Percentiles rank a stretch among this genome's conserved stretches.
Evolutionary conservation across 1,140 invertebrate species (phyloP).

Genomic region (Eriocheir sinensis): DNA sequence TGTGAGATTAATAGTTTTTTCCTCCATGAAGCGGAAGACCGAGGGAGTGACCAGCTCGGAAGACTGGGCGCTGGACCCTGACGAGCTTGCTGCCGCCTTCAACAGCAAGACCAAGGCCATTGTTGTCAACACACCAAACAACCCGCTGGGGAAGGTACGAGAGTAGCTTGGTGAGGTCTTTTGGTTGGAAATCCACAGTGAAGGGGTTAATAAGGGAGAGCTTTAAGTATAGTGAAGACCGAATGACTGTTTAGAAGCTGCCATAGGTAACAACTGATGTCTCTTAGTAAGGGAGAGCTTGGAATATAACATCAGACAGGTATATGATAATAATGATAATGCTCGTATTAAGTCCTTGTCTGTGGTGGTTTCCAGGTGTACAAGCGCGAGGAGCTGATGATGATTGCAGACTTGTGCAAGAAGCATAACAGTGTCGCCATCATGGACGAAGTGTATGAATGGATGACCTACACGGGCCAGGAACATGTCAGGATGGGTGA

Average conservation of each 20-base stretch:
- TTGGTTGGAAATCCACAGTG: too few species aligned
- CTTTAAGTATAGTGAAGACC: too few species aligned
- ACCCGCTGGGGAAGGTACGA: slow-evolving; percentile 96
- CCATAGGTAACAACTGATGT: too few species aligned
- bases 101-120: slow-evolving; percentile 96
- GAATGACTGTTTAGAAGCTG: too few species aligned
- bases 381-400: slow-evolving; percentile 84
- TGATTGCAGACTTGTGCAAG: slow-evolving; percentile 93
- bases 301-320: too few species aligned
- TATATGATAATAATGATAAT: too few species aligned
- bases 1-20: too few species aligned
- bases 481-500: slow-evolving; percentile 78
- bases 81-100: slow-evolving; percentile 92
- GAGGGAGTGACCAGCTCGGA: slow-evolving; percentile 85
- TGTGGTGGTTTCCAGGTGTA: slow-evolving; percentile 85
- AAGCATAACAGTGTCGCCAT: slow-evolving; percentile 96
- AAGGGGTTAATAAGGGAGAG: too few species aligned
- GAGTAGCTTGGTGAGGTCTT: neutral
- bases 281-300: too few species aligned
- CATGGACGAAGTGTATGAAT: slow-evolving; percentile 99
- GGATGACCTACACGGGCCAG: slow-evolving; percentile 85
- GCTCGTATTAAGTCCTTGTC: too few species aligned
- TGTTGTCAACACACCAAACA: slow-evolving; percentile 97
- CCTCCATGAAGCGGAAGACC: slow-evolving; percentile 79
- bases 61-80: slow-evolving; percentile 94